Base-by-base conservation (phyloP, 2,113 vertebrate genomes). In the Chascanopsetta lugubris region DNA sequence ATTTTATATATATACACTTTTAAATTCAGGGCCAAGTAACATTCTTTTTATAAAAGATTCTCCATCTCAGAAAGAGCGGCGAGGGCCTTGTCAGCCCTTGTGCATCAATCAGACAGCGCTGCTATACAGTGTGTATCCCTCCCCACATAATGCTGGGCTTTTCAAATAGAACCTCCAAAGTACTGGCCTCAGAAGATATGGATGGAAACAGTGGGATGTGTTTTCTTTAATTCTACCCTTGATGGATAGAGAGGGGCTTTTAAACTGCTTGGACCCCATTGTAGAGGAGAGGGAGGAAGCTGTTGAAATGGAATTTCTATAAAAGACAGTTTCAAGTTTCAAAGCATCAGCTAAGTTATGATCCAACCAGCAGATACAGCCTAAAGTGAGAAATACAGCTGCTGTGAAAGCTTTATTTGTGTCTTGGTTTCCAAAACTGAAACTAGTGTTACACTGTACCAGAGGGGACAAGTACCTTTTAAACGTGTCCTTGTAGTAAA, bases 131-230 rank as follows among this genome's bases (percentile, higher is more conserved):
- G n/a, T 74, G 62, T 57, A 70, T 77, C 53, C 40, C 29, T n/a
- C n/a, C 51, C 74, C 81, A 63, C 69, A 74, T 77, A 77, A 77
- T 76, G 61, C 24, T 15, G n/a, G 54, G 63, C 36, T 71, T 85
- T 87, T 75, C 59, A 73, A 78, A 75, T 61, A 58, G 27, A 78
- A 67, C 34, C 58, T 69, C 59, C 55, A 27, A 87, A 79, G 68
- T 26, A 50, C 47, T 46, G 58, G 40, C 66, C 62, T 75, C 58
- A 49, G 45, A 78, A 46, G 56, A 66, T 64, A 66, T 56, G 54
- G 29, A 50, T 53, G 61, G 24, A 60, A 70, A 72, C 57, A 64
- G 34, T 18, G 7, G 54, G 58, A 80, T 75, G 34, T 71, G 59
- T 61, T 74, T 75, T 62, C 46, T 76, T 83, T 78, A 61, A 69